Evolutionary conservation across 1,140 invertebrate species (phyloP), one percentile per base, ranked within the genome.

Genomic region (Neodiprion pinetum): DNA sequence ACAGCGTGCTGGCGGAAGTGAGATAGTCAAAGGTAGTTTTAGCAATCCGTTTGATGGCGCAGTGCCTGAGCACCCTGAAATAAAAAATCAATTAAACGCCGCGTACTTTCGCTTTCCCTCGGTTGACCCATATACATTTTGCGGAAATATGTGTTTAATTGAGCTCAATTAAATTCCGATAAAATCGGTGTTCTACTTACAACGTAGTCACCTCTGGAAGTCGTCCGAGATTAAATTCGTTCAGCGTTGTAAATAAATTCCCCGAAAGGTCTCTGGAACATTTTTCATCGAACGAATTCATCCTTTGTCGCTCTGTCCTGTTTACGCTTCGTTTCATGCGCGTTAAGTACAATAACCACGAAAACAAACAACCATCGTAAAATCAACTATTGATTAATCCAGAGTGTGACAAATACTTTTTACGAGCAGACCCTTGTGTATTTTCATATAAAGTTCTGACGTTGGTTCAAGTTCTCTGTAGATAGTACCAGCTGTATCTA

Each of bases 1-100:
- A 81, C 81, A 83, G 47, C 1, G 76, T 73, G 72, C 77, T 66
- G 21, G 81, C 71, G 9, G 65, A 70, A 0, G 67, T 74, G 17
- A 82, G 69, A 61, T 80, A 76, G 12, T 21, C 40, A 49, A 82
- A 82, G 1, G 76, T 75, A 8, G 75, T 72, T 47, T 80, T 78
- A 21, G 72, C 73, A 17, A 81, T 17, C 1, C 69, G 23, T 8
- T 49, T 73, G 14, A 81, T 23, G 1, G 65, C 50, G 70, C 80
- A 80, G 70, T 77, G 72, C 4, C 79, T 79, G 12, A 81, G 65
- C 47, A 75, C 78, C 67, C 80, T 81, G 75, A 9, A 78, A 61
- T 17, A 17, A 17, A 12, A 61, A 2, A 61, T 14, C n/a, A 61
- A 61, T 61, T 61, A 11, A 17, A 61, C 53, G 7, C 53, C 53